Conservation (phyloP, 2,113 vertebrate species). For the Zosterops borbonicus region DNA sequence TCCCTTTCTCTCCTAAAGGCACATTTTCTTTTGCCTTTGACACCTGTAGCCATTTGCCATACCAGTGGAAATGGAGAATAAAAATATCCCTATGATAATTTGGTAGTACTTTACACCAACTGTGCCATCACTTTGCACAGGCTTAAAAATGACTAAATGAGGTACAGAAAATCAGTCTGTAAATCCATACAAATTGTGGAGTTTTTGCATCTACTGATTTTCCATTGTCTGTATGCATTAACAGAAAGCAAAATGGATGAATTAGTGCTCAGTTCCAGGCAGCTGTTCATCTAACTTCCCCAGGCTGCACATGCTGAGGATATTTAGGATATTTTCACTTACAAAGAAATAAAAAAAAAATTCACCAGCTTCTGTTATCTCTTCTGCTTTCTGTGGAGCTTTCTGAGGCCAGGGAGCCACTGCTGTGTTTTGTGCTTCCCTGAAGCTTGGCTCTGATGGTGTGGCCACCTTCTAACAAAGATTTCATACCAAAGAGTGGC, state of each 20-base stretch:
- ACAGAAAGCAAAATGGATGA: constrained; percentile 30
- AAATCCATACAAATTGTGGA: constrained; percentile 24
- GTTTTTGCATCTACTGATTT: constrained; percentile 57
- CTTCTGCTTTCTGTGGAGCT: neutral
- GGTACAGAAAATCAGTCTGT: constrained; percentile 46
- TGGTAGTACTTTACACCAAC: neutral
- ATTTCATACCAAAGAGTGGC: neutral
- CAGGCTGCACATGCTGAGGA: constrained; percentile 15
- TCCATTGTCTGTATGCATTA: constrained; percentile 55
- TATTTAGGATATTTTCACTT: constrained; percentile 41
- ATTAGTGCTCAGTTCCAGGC: constrained; percentile 32
- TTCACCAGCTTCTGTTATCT: neutral
- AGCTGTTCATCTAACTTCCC: constrained; percentile 44
- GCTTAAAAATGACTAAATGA: constrained; percentile 25
- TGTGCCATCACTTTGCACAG: constrained; percentile 10
- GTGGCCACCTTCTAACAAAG: neutral
- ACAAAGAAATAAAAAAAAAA: neutral
- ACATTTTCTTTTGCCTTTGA: neutral
- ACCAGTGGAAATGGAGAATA: neutral
- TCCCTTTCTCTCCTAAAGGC: neutral
- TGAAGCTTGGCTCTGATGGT: neutral
- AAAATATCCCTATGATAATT: constrained; percentile 41
- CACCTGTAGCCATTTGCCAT: neutral
- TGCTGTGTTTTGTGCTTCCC: neutral
- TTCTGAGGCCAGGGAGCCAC: neutral